Evolutionary conservation across 1,140 invertebrate species (phyloP), one percentile per base, ranked within the genome.

Genomic region (Bombus polaris): DNA sequence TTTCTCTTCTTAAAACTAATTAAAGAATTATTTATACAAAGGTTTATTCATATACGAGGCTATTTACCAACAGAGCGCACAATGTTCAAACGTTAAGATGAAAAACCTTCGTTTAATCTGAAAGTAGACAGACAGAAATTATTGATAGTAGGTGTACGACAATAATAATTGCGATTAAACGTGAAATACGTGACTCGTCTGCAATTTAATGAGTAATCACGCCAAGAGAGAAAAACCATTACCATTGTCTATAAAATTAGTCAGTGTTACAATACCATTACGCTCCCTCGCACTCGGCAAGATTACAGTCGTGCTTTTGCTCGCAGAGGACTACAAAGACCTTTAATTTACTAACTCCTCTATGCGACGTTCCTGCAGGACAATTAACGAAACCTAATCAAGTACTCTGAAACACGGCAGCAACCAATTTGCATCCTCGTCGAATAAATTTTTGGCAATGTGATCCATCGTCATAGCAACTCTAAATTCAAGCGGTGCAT

Each of bases 171-270:
- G 70, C 13, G 28, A 39, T 59, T 65, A 18, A 28, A 25, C 15
- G 39, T 8, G 66, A 32, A 22, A 39, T 15, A n/a, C 39, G 71
- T 13, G 62, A 28, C 39, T n/a, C 13, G 53, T 12, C 15, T n/a
- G 42, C 72, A 47, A 39, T 53, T 66, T 28, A 59, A 65, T 39
- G 81, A 76, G 47, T 80, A 80, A 80, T 71, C 83, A 57, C 68
- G 57, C 57, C 59, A 73, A 8, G 12, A 53, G 35, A 65, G 83
- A 85, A 85, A 85, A 85, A 73, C 68, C 57, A 18, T 47, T 80
- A 42, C 62, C 83, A 85, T 85, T 85, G 83, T 80, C 83, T 35
- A 53, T 85, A 80, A 79, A 85, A 80, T 85, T 85, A 85, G 68
- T 80, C 83, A 39, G 53, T n/a, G 76, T 85, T 80, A 80, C 57